These are phyloP conservation scores for Zootoca vivipara DNA, from an alignment of 2,113 vertebrate species.

Conservation along the genomic window DNA sequence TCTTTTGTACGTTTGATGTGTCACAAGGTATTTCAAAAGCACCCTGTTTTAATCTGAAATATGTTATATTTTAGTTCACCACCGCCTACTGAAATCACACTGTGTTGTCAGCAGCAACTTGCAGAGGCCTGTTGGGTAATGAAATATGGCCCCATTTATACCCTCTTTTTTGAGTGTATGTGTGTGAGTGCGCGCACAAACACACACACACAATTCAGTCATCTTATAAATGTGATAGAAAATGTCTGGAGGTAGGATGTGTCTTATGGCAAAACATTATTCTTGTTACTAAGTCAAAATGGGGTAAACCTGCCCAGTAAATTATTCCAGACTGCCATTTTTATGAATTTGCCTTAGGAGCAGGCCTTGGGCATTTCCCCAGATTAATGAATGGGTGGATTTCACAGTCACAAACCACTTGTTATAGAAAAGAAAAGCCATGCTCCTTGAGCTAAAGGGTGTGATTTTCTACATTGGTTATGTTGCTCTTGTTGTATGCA, in stretches of 20 bases:
- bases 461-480: constrained; percentile 30
- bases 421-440: constrained; percentile 19
- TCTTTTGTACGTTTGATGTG: not conserved
- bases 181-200: not conserved
- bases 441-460: constrained; percentile 35
- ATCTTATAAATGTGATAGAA: constrained; percentile 18
- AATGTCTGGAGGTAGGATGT: rapidly evolving
- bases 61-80: not conserved
- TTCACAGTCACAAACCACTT: constrained; percentile 18
- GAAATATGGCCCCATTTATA: not conserved
- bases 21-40: not conserved
- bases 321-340: not conserved
- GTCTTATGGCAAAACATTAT: not conserved
- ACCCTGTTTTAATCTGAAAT: not conserved
- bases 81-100: not conserved
- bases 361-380: not conserved
- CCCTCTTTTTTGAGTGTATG: not conserved
- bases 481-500: constrained; percentile 36
- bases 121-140: not conserved
- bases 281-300: constrained; percentile 42
- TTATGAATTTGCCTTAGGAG: not conserved
- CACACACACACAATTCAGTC: not conserved
- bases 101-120: not conserved
- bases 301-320: constrained; percentile 3
- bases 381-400: constrained; percentile 25